Base-by-base conservation (phyloP, 2,113 vertebrate species). In the Podarcis raffonei region DNA sequence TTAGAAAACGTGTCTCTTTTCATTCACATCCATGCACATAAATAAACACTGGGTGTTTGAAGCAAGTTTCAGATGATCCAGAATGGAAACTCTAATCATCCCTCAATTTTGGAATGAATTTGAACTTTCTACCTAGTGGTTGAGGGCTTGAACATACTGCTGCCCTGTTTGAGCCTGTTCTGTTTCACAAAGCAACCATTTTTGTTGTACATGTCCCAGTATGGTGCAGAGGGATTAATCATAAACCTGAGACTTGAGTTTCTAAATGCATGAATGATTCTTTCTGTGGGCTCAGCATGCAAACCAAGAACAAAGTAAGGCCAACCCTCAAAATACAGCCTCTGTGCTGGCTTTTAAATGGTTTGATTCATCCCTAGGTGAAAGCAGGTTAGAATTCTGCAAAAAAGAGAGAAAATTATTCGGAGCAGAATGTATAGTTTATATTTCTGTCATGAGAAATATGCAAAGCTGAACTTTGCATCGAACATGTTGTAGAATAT, bases 311-410 rank as follows among this genome's bases (percentile, higher is more conserved):
- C 92, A 96, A 97, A 96, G 93, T 96, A 35, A 93, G 92, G 87
- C 83, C 94, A 78, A 94, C 65, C 35, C 84, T 96, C 90, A 97
- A 94, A 97, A 97, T 96, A 93, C 78, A n/a, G 91, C 83, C 94
- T 97, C 96, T 97, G 96, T 97, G 89, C 94, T 96, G 93, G 92
- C 89, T 93, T 94, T 92, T 92, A 95, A 96, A 96, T 91, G 90
- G 94, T 94, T 93, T 91, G 92, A 96, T 97, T 97, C 97, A 97
- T 95, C 93, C 89, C 94, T 7, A 82, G 91, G 92, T 94, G 42
- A 93, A 93, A 92, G 72, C 75, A 78, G 92, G 89, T 90, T 90
- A 95, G 89, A 91, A 96, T 95, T 95, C 94, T 92, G 92, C 48
- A 53, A 53, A 53, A 53, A 53, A 92, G 74, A 90, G 84, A 89